Evolutionary conservation across 2,113 vertebrate genomes (phyloP).

Genomic region (Leucosticte australis): DNA sequence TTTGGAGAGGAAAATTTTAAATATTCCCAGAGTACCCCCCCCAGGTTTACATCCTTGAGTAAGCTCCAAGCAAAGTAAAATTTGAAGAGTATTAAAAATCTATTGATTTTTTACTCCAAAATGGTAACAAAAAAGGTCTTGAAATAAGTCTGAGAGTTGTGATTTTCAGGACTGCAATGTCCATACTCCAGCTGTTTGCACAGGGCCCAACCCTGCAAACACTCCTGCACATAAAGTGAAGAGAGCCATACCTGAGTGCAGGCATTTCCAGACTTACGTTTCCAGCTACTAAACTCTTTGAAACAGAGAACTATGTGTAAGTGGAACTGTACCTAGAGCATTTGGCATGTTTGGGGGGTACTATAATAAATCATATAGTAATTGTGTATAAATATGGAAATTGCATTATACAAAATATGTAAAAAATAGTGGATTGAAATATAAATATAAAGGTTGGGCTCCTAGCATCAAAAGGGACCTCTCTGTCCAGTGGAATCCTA

Average conservation of each 20-base stretch:
- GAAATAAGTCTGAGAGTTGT: background rate
- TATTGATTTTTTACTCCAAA: background rate
- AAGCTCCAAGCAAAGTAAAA: background rate
- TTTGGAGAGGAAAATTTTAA: background rate
- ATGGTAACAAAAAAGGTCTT: background rate
- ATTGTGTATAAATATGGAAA: background rate
- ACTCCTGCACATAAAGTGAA: background rate
- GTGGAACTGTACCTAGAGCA: background rate
- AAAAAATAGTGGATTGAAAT: background rate
- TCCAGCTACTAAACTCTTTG: background rate
- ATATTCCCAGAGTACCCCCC: background rate
- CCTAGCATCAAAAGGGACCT: background rate
- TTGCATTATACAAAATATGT: background rate
- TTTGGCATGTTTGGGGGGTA: background rate
- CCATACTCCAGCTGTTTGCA: background rate
- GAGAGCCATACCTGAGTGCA: background rate
- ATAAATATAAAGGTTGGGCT: background rate
- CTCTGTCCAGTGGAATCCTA: background rate
- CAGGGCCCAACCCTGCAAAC: background rate
- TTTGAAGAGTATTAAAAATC: background rate
- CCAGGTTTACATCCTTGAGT: background rate
- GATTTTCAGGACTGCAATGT: background rate
- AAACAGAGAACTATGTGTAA: background rate
- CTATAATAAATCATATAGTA: background rate
- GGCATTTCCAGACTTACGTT: background rate